Conservation (phyloP, 2,113 vertebrate species). For the Hymenochirus boettgeri region DNA sequence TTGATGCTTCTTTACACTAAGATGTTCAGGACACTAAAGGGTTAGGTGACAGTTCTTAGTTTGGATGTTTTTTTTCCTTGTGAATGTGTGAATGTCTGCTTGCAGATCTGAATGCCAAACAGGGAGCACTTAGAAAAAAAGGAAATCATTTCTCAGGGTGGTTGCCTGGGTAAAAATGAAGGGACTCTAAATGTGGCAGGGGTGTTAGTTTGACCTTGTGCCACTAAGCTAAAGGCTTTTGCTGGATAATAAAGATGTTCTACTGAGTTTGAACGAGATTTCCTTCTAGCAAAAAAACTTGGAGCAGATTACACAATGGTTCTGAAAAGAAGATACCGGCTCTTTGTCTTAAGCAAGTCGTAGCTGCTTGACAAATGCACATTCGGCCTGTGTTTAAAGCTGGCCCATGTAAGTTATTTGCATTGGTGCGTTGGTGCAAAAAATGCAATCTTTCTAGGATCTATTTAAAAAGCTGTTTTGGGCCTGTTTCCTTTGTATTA, state of each 20-base stretch:
- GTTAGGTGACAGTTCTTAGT: constrained; percentile 3
- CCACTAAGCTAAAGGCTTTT: constrained; percentile 37
- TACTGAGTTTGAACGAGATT: constrained; percentile 25
- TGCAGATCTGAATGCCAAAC: constrained; percentile 33
- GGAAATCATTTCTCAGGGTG: constrained; percentile 33
- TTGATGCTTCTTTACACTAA: no score
- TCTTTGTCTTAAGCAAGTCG: accelerated
- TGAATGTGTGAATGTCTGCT: constrained; percentile 24
- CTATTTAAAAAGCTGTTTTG: neutral
- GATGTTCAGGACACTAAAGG: neutral
- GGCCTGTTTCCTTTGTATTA: no score
- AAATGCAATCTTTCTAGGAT: neutral
- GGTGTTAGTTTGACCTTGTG: constrained; percentile 33
- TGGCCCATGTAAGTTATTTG: neutral
- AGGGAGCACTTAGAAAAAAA: constrained; percentile 12
- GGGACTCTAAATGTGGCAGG: constrained; percentile 28
- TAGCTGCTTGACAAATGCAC: neutral
- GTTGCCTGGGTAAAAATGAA: constrained; percentile 27
- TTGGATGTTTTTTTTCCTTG: constrained; percentile 22
- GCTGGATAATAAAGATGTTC: constrained; percentile 30
- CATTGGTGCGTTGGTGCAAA: neutral
- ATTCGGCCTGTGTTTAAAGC: constrained; percentile 5
- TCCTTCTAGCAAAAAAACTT: constrained; percentile 20
- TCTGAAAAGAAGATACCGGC: neutral
- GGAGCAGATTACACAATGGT: neutral